These are phyloP conservation scores for Sceliomorpha sp. DNA, from an alignment of 2,888 invertebrate genomes.

Conservation along the genomic window DNA sequence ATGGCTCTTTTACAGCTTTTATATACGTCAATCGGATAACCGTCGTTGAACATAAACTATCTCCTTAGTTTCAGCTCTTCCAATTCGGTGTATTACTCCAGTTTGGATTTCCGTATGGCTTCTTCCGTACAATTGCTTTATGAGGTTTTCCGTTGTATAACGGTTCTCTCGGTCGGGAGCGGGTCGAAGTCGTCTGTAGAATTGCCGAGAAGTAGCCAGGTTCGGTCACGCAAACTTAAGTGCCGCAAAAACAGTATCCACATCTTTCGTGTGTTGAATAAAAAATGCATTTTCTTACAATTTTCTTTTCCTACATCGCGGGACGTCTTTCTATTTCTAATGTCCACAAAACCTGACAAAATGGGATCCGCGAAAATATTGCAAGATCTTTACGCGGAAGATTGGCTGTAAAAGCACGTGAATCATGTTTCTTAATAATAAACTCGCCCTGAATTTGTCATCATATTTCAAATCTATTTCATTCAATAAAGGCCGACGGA, in stretches of 20 bases:
- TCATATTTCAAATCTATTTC: no score
- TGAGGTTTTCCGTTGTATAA: constrained; percentile 49
- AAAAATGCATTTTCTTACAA: constrained; percentile 23
- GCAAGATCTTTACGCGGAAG: no score
- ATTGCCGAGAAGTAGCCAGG: constrained; percentile 39
- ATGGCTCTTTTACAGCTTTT: no score
- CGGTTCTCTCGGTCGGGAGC: constrained; percentile 35
- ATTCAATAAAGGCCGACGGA: no score
- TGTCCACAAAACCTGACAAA: neutral
- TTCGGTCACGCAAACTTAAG: constrained; percentile 50
- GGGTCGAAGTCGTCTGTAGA: constrained; percentile 39
- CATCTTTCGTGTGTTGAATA: constrained; percentile 41
- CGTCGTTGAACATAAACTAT: no score
- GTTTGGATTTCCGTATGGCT: constrained; percentile 44
- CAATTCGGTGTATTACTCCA: constrained; percentile 33
- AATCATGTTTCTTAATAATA: neutral
- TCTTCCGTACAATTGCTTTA: constrained; percentile 45
- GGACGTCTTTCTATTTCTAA: no score
- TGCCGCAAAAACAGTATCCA: constrained; percentile 34
- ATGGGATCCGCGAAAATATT: no score
- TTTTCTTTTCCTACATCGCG: neutral
- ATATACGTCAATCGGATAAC: no score
- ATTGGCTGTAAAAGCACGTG: no score
- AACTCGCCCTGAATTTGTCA: no score
- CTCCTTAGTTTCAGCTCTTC: constrained; percentile 30